phyloP scores from a whole-genome alignment of 2,888 invertebrate species.

The Allophyes oxyacanthae region DNA sequence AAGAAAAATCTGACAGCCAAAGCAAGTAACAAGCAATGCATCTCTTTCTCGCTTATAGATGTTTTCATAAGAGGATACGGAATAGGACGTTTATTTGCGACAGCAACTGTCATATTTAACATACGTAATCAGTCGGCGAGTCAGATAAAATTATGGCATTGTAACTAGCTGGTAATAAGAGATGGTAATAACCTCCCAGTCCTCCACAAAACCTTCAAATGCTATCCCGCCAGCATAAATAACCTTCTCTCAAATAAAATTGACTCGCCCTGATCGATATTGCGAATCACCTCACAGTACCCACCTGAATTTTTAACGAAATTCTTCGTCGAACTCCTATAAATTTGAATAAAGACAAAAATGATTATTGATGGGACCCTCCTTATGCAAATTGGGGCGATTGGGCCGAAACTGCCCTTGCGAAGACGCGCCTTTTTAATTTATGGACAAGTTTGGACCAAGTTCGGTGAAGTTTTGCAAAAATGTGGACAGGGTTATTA shows the following conservation, averaged over 20 bases:
- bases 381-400: conserved; percentile 66
- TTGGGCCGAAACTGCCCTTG: conserved; percentile 41
- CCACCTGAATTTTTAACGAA: conserved; percentile 61
- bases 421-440: conserved; percentile 38
- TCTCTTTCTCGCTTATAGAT: no score
- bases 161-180: no score
- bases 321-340: conserved; percentile 52
- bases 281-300: conserved; percentile 16
- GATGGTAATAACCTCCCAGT: no score
- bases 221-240: conserved; percentile 10
- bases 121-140: no score
- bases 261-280: conserved; percentile 35
- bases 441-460: conserved; percentile 41
- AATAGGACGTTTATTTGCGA: no score
- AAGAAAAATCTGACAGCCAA: no score
- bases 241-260: conserved; percentile 27
- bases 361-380: conserved; percentile 70
- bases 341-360: conserved; percentile 70
- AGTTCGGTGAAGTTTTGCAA: conserved; percentile 27
- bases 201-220: conserved; percentile 7
- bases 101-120: no score
- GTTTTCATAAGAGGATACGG: no score
- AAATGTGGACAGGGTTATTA: conserved; percentile 31
- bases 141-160: no score
- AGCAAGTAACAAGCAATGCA: no score